phyloP scores from a whole-genome alignment of 1,140 invertebrate species.

The Scaptomyza hsui region DNA sequence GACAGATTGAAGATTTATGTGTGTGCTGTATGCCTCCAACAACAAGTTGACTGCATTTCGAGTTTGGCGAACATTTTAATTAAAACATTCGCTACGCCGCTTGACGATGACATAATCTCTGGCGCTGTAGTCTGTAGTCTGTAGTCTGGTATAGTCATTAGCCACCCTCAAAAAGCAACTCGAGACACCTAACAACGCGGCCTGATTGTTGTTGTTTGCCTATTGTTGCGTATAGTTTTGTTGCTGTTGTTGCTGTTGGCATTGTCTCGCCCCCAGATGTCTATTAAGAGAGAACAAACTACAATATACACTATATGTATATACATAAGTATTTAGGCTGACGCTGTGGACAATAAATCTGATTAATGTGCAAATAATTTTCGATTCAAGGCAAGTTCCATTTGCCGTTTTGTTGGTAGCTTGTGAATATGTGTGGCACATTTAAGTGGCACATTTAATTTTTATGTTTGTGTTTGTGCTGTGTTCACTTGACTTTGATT shows the following conservation, averaged over 20 bases:
- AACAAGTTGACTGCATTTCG: constrained; percentile 19
- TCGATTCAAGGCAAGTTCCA: constrained; percentile 51
- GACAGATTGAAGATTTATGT: constrained; percentile 55
- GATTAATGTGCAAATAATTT: constrained; percentile 67
- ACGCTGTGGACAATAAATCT: constrained; percentile 55
- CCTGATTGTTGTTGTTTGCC: constrained; percentile 8
- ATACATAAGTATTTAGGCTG: constrained; percentile 40
- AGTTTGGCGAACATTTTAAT: constrained; percentile 66
- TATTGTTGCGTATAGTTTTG: constrained; percentile 9
- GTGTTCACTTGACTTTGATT: constrained; percentile 72
- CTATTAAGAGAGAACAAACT: constrained; percentile 26
- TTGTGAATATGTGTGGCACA: constrained; percentile 38
- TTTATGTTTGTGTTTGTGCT: constrained; percentile 57
- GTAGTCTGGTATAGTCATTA: constrained; percentile 30
- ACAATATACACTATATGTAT: not conserved
- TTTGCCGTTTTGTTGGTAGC: constrained; percentile 10
- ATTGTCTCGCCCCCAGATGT: constrained; percentile 47
- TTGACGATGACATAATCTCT: constrained; percentile 68
- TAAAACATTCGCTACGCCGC: constrained; percentile 52
- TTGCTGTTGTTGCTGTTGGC: constrained; percentile 26
- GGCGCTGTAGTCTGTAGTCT: constrained; percentile 6
- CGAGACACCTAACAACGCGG: constrained; percentile 42
- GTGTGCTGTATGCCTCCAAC: not conserved
- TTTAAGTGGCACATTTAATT: constrained; percentile 63
- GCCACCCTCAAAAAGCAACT: constrained; percentile 54